Conservation (phyloP, 2,797 vertebrate genomes). For the Hippoglossus hippoglossus region DNA sequence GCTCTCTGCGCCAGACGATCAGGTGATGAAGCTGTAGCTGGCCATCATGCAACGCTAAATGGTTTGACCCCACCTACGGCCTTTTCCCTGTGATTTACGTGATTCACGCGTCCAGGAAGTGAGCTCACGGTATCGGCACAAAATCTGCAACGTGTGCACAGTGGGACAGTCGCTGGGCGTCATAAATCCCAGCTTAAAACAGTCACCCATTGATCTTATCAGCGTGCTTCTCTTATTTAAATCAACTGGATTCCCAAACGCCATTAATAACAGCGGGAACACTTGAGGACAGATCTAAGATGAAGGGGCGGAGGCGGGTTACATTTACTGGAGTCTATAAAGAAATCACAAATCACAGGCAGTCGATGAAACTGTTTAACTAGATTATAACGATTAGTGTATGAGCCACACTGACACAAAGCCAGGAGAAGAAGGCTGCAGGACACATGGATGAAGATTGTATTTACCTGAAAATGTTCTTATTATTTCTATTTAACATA, state of each 20-base stretch:
- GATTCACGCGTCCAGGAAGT: conserved; percentile 30
- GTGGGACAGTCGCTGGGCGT: conserved; percentile 27
- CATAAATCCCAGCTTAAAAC: conserved; percentile 75
- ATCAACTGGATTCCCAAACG: conserved; percentile 64
- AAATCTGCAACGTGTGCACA: conserved; percentile 70
- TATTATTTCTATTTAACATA: too few relatives aligned
- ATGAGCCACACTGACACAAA: neutral
- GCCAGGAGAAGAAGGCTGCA: too few relatives aligned
- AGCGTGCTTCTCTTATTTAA: conserved; percentile 61
- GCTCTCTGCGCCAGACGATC: conserved; percentile 7
- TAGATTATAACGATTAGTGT: conserved; percentile 59
- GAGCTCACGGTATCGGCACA: conserved; percentile 65
- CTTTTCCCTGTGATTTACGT: conserved; percentile 64
- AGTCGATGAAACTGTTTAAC: conserved; percentile 61
- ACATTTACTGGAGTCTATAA: too few relatives aligned
- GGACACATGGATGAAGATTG: too few relatives aligned
- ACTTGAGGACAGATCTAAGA: conserved; percentile 42
- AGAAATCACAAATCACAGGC: conserved; percentile 62
- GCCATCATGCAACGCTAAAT: conserved; percentile 62
- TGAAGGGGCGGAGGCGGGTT: neutral
- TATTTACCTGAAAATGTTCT: too few relatives aligned
- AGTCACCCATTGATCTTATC: conserved; percentile 69
- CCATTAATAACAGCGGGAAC: conserved; percentile 61
- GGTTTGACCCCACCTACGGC: conserved; percentile 63
- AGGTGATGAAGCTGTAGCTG: conserved; percentile 49